These are phyloP conservation scores for Cheilosia soror DNA, from an alignment of 2,888 invertebrate genomes.

Conservation along the genomic window DNA sequence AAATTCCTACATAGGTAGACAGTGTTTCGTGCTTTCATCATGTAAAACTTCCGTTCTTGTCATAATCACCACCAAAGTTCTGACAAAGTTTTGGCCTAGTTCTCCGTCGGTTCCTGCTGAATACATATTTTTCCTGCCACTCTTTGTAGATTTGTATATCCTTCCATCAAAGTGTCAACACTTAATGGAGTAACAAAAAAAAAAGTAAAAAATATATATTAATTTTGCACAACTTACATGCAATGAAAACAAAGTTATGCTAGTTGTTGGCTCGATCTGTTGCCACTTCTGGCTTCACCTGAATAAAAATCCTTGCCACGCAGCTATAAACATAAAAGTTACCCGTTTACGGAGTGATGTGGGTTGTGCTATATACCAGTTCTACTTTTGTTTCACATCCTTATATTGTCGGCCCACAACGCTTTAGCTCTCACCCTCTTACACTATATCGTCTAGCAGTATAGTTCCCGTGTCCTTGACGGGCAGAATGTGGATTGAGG, in stretches of 20 bases:
- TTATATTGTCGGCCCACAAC: constrained; percentile 16
- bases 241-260: constrained; percentile 63
- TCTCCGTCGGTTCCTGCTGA: no score
- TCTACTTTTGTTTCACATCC: constrained; percentile 41
- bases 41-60: no score
- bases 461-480: constrained; percentile 43
- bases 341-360: constrained; percentile 37
- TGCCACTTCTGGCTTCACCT: constrained; percentile 67
- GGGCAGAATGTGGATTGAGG: constrained; percentile 1
- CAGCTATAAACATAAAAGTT: constrained; percentile 64
- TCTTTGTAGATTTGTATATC: not conserved
- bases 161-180: constrained; percentile 46
- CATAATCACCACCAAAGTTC: no score
- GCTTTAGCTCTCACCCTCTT: not conserved
- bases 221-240: constrained; percentile 57
- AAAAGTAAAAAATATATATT: constrained; percentile 25
- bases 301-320: constrained; percentile 42
- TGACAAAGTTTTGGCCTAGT: no score
- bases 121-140: not conserved
- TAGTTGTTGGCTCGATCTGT: constrained; percentile 53
- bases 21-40: no score
- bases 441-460: not conserved
- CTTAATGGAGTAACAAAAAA: constrained; percentile 9
- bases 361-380: constrained; percentile 36
- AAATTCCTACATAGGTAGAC: no score